Evolutionary conservation across 2,888 invertebrate genomes (phyloP).

Genomic region (Patella depressa): DNA sequence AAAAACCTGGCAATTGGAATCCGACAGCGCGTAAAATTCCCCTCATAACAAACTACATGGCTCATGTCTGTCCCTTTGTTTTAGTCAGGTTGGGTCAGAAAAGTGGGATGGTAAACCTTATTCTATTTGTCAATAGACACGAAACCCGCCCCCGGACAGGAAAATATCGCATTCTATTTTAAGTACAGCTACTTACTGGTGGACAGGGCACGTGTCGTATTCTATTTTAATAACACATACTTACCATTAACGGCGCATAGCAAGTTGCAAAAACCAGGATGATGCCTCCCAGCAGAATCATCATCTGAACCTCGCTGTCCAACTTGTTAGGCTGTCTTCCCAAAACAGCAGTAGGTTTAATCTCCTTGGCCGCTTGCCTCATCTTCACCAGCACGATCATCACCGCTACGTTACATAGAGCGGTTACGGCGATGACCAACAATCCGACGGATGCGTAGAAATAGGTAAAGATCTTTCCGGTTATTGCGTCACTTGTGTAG

Average conservation of each 20-base stretch:
- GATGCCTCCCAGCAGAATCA: constrained; percentile 67
- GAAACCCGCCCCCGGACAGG: too few species aligned
- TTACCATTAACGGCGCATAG: constrained; percentile 70
- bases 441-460: constrained; percentile 62
- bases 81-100: too few species aligned
- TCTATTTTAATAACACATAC: constrained; percentile 18
- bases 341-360: constrained; percentile 35
- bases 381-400: constrained; percentile 55
- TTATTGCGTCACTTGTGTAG: constrained; percentile 53
- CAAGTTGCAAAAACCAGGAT: constrained; percentile 68
- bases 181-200: too few species aligned
- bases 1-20: too few species aligned
- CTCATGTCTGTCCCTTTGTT: too few species aligned
- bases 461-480: constrained; percentile 59
- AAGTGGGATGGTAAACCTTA: too few species aligned
- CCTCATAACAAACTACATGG: too few species aligned
- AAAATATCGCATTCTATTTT: too few species aligned
- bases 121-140: too few species aligned
- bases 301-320: constrained; percentile 69
- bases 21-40: too few species aligned
- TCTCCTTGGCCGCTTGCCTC: constrained; percentile 43
- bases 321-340: constrained; percentile 25
- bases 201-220: too few species aligned
- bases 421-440: constrained; percentile 53
- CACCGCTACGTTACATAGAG: constrained; percentile 57